phyloP scores from a whole-genome alignment of 2,113 vertebrate genomes.

The Cyprinus carpio region DNA sequence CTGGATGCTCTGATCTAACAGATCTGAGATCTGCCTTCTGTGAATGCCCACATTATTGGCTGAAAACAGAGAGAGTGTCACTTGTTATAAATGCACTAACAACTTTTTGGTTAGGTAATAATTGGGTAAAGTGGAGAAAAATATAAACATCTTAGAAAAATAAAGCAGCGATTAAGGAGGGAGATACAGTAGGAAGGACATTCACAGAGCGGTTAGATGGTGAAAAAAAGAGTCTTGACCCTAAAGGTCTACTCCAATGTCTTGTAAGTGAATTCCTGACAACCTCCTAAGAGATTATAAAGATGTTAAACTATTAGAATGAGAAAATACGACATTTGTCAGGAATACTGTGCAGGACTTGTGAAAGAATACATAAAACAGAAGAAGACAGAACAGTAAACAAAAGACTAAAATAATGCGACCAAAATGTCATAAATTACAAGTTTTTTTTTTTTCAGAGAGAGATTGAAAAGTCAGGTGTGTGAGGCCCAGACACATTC shows the following conservation, averaged over 20 bases:
- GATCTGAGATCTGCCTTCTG: too few relatives aligned
- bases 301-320: conserved; percentile 10
- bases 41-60: too few relatives aligned
- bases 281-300: conserved; percentile 28
- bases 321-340: conserved; percentile 16
- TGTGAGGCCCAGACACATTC: conserved; percentile 38
- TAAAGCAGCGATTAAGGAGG: too few relatives aligned
- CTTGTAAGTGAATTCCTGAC: conserved; percentile 17
- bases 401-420: conserved; percentile 7
- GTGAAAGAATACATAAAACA: conserved; percentile 35
- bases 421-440: background rate
- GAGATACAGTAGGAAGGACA: too few relatives aligned
- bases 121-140: too few relatives aligned
- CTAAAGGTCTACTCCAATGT: conserved; percentile 32
- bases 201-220: background rate
- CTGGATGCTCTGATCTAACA: too few relatives aligned
- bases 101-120: too few relatives aligned
- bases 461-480: conserved; percentile 47
- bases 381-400: conserved; percentile 9
- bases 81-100: too few relatives aligned
- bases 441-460: background rate
- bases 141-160: too few relatives aligned
- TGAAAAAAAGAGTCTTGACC: background rate
- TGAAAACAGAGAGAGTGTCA: too few relatives aligned
- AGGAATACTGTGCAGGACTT: conserved; percentile 51